These are phyloP conservation scores for Rhingia campestris DNA, from an alignment of 2,888 invertebrate genomes.

Conservation along the genomic window DNA sequence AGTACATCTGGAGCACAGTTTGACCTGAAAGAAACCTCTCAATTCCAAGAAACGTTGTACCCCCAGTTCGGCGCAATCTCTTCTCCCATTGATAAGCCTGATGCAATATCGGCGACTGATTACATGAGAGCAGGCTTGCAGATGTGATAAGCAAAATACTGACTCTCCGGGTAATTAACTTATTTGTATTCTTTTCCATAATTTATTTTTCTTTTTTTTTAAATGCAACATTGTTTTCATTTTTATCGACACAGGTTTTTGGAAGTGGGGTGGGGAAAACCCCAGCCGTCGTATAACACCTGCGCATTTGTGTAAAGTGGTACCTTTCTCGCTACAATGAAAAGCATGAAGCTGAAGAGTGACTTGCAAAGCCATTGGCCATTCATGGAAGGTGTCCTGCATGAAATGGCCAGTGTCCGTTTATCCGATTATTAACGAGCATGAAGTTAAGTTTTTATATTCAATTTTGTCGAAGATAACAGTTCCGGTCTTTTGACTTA, in stretches of 20 bases:
- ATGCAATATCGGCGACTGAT: conserved; percentile 68
- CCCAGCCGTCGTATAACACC: conserved; percentile 31
- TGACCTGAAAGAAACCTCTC: conserved; percentile 54
- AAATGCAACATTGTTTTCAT: conserved; percentile 44
- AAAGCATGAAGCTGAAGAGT: not conserved
- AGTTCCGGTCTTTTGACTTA: too few species aligned
- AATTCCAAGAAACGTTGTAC: conserved; percentile 47
- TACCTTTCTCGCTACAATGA: conserved; percentile 13
- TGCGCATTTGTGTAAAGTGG: conserved; percentile 36
- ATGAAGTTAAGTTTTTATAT: too few species aligned
- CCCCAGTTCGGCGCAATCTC: conserved; percentile 38
- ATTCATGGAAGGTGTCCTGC: too few species aligned
- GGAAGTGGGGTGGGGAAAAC: not conserved
- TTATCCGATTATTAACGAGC: too few species aligned
- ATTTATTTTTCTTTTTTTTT: conserved; percentile 36
- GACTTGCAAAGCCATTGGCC: too few species aligned
- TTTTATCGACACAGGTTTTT: conserved; percentile 62
- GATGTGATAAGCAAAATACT: conserved; percentile 24
- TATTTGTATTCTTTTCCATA: conserved; percentile 63
- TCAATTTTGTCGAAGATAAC: too few species aligned
- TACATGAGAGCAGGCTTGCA: conserved; percentile 31
- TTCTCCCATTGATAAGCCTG: conserved; percentile 68
- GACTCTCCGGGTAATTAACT: conserved; percentile 60
- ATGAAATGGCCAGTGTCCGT: too few species aligned
- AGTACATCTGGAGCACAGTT: conserved; percentile 59